Evolutionary conservation across 2,888 invertebrate species (phyloP).

Genomic region (Drosophila histrio): DNA sequence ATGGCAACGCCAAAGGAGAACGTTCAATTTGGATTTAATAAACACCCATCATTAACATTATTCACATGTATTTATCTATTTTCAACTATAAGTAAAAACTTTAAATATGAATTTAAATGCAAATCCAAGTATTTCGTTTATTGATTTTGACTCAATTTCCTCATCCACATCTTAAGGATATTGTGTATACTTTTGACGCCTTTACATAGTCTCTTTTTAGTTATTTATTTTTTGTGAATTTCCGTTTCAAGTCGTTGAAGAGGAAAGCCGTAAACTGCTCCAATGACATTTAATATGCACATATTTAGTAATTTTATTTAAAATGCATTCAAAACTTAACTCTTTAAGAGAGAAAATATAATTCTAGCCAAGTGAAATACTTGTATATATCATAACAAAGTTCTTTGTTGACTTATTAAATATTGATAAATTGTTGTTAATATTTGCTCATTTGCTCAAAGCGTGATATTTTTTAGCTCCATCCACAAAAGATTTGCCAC

Average conservation of each 20-base stretch:
- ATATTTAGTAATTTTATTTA: not conserved
- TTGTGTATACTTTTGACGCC: constrained; percentile 3
- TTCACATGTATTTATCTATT: too few relatives aligned
- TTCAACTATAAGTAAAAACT: not conserved
- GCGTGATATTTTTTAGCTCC: not conserved
- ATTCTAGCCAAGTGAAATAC: too few relatives aligned
- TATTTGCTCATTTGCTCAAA: constrained; percentile 11
- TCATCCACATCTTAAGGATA: constrained; percentile 17
- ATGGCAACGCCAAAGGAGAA: too few relatives aligned
- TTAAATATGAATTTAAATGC: constrained; percentile 4
- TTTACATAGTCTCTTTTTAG: not conserved
- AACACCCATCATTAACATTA: too few relatives aligned
- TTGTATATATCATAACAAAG: not conserved
- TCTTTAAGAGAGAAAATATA: too few relatives aligned
- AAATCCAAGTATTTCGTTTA: constrained; percentile 8
- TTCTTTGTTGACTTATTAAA: constrained; percentile 4
- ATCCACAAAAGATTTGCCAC: not conserved
- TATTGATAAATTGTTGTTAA: not conserved
- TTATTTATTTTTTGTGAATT: constrained; percentile 7
- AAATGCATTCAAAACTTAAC: too few relatives aligned
- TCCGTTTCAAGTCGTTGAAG: not conserved
- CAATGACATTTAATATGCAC: constrained; percentile 1
- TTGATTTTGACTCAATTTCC: constrained; percentile 36
- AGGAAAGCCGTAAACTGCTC: not conserved
- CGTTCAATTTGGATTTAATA: too few relatives aligned